phyloP scores from a whole-genome alignment of 2,797 vertebrate species.

The Cetoscarus ocellatus region DNA sequence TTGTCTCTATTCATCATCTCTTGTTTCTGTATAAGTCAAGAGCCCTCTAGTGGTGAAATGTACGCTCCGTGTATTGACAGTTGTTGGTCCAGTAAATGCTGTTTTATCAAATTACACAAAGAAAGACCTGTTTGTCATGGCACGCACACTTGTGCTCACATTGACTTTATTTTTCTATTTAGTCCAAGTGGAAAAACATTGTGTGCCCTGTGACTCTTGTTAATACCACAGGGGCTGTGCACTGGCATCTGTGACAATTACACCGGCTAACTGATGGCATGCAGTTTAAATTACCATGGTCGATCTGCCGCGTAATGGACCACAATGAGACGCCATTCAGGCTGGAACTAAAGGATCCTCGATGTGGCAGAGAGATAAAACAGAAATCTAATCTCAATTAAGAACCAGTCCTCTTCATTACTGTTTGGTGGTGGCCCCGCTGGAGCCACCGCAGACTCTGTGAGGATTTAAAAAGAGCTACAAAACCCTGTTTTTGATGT shows the following conservation, averaged over 20 bases:
- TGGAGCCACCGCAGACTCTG: conserved; percentile 30
- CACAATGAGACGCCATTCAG: conserved; percentile 77
- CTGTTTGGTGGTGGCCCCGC: conserved; percentile 42
- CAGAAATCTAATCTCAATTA: conserved; percentile 84
- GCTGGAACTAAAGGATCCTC: conserved; percentile 80
- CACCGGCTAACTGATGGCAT: conserved; percentile 74
- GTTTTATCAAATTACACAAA: too few relatives aligned
- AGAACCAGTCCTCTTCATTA: conserved; percentile 71
- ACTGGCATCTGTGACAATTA: conserved; percentile 61
- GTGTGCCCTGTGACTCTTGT: conserved; percentile 24
- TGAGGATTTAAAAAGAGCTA: conserved; percentile 10
- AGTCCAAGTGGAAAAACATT: conserved; percentile 10
- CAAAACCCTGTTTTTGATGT: conserved; percentile 10
- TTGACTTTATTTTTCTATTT: background rate
- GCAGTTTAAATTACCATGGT: conserved; percentile 82
- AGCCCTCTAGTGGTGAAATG: too few relatives aligned
- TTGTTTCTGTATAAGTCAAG: too few relatives aligned
- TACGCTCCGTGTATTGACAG: too few relatives aligned
- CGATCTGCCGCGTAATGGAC: conserved; percentile 80
- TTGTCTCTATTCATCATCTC: too few relatives aligned
- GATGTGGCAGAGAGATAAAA: conserved; percentile 81
- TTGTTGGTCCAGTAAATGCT: too few relatives aligned
- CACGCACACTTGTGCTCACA: background rate
- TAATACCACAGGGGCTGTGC: conserved; percentile 43
- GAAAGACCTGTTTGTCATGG: too few relatives aligned